Conservation (phyloP, 2,113 vertebrate species). For the Nibea albiflora region DNA sequence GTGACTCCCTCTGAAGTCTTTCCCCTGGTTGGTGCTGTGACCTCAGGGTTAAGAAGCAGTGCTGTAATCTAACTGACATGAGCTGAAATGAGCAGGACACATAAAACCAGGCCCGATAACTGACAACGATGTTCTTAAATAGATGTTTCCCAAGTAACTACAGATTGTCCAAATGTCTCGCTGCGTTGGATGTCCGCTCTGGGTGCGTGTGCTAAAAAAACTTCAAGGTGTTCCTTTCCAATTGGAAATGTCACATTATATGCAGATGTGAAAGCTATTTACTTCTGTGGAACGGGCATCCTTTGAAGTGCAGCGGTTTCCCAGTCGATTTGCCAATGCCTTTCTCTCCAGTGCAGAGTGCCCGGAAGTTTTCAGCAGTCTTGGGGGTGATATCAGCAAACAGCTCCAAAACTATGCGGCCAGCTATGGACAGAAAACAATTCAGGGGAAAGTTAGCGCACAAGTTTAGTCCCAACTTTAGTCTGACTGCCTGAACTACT, state of each 20-base stretch:
- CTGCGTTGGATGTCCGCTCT: not conserved
- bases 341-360: constrained; percentile 95
- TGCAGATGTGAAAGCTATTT: constrained; percentile 56
- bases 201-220: not conserved
- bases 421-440: constrained; percentile 79
- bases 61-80: too few relatives aligned
- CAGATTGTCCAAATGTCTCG: not conserved
- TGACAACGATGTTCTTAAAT: not conserved
- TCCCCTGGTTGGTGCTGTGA: too few relatives aligned
- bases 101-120: too few relatives aligned
- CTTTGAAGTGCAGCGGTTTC: constrained; percentile 96
- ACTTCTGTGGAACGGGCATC: constrained; percentile 98
- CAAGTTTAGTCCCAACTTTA: not conserved
- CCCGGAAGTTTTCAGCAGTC: constrained; percentile 97
- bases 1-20: too few relatives aligned
- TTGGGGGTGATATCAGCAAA: constrained; percentile 95
- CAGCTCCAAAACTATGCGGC: constrained; percentile 92
- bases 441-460: not conserved
- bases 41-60: too few relatives aligned
- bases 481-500: not conserved
- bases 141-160: not conserved
- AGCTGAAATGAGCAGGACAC: too few relatives aligned
- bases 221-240: constrained; percentile 1
- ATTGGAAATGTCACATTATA: not conserved
- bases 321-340: constrained; percentile 90